Conservation (phyloP, 2,888 invertebrate genomes). For the Apodemia mormo region DNA sequence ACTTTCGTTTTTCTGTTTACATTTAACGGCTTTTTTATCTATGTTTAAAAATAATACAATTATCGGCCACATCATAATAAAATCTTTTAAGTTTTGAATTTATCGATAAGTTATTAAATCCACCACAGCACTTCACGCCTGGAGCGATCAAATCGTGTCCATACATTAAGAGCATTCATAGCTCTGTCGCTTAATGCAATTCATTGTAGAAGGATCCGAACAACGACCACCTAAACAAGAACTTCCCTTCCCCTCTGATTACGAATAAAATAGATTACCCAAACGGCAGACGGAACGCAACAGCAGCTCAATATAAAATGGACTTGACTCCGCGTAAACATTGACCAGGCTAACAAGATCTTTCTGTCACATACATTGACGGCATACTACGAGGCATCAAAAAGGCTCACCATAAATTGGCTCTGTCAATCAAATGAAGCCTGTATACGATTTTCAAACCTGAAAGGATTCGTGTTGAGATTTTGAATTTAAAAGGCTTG, state of each 20-base stretch:
- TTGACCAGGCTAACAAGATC: constrained; percentile 42
- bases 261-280: constrained; percentile 34
- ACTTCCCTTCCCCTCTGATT: constrained; percentile 39
- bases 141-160: constrained; percentile 65
- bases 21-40: no score
- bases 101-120: constrained; percentile 18
- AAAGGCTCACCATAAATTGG: constrained; percentile 33
- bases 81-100: background rate
- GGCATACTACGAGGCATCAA: constrained; percentile 32
- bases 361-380: constrained; percentile 39
- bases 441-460: constrained; percentile 63
- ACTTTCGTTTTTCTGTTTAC: no score
- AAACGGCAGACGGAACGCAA: constrained; percentile 14
- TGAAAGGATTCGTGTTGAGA: constrained; percentile 61
- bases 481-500: constrained; percentile 47
- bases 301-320: constrained; percentile 27
- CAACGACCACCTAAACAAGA: constrained; percentile 46
- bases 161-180: constrained; percentile 72
- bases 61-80: no score
- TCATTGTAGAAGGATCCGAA: constrained; percentile 72
- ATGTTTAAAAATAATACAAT: no score
- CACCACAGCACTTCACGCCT: constrained; percentile 53
- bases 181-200: constrained; percentile 76
- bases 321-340: constrained; percentile 50
- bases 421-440: constrained; percentile 57